Evolutionary conservation across 2,113 vertebrate genomes (phyloP).

Genomic region (Tauraco erythrolophus): DNA sequence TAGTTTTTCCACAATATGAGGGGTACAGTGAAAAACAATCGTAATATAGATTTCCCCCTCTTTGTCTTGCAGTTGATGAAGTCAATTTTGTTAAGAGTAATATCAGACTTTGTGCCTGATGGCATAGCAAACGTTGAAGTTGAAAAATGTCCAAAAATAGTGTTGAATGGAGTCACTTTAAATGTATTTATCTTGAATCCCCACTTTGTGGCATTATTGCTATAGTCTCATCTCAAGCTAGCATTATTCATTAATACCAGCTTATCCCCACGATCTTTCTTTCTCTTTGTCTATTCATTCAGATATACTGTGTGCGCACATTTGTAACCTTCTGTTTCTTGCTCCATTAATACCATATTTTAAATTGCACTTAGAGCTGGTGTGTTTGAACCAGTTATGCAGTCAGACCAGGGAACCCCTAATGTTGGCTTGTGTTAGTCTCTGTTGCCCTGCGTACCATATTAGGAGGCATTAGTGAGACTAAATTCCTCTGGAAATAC

Average conservation of each 20-base stretch:
- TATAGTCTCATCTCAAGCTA: slow-evolving; percentile 7
- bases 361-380: slow-evolving; percentile 13
- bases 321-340: slow-evolving; percentile 42
- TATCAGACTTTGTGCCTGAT: not conserved
- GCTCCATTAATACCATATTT: not conserved
- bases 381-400: not conserved
- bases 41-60: not conserved
- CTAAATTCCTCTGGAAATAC: slow-evolving; percentile 37
- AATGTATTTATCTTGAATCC: slow-evolving; percentile 36
- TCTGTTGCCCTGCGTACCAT: not conserved
- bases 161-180: slow-evolving; percentile 9
- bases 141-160: slow-evolving; percentile 19
- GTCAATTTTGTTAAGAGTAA: not conserved
- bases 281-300: not conserved
- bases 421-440: not conserved
- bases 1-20: not conserved
- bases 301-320: not conserved
- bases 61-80: not conserved
- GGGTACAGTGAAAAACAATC: not conserved
- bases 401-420: not conserved
- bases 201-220: slow-evolving; percentile 6
- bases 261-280: slow-evolving; percentile 29
- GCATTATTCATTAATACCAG: slow-evolving; percentile 22
- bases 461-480: slow-evolving; percentile 30
- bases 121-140: not conserved